Evolutionary conservation across 1,140 invertebrate species (phyloP), one percentile per base, ranked within the genome.

Genomic region (Drosophila carrolli): DNA sequence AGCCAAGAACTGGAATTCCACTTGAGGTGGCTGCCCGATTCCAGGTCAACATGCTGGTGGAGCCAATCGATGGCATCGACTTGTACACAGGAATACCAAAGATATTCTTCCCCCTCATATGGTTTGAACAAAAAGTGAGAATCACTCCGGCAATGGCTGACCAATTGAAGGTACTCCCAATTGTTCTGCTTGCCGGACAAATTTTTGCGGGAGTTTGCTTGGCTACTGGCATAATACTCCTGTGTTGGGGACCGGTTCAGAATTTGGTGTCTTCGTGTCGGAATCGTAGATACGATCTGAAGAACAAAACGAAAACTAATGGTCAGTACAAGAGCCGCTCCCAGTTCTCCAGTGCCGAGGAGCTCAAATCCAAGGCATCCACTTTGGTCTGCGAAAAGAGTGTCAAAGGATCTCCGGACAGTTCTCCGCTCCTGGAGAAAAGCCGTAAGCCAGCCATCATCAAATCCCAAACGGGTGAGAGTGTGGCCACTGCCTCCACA

Each of bases 1-100:
- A 98, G 91, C 96, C 96, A 32, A 94, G 92, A 63, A 94, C 92
- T 93, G 96, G 96, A n/a, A 94, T 97, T 44, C 95, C 96, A 1
- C 72, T 97, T 7, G 94, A 96, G 47, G 96, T 97, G 0, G 93
- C 94, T 0, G 96, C 95, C 0, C 93, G 95, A 67, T 95, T 97
- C 65, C 96, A 97, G 93, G 93, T 97, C 32, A 97, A 97, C 84
- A 93, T 97, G 71, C 93, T 96, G 58, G 90, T 97, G 1, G 94
- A 96, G 67, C 95, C 95, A 37, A 94, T 94, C 55, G 84, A 93
- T 4, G 92, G 93, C 14, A 92, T 96, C 5, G 95, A 95, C 1
- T 76, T 96, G n/a, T 96, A 95, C 79, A 93, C 94, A 51, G 85
- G 95, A 44, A 94, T 96, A 1, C 96, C 96, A 0, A 94, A 91